phyloP scores from a whole-genome alignment of 2,797 vertebrate species.

The Poecile montanus region DNA sequence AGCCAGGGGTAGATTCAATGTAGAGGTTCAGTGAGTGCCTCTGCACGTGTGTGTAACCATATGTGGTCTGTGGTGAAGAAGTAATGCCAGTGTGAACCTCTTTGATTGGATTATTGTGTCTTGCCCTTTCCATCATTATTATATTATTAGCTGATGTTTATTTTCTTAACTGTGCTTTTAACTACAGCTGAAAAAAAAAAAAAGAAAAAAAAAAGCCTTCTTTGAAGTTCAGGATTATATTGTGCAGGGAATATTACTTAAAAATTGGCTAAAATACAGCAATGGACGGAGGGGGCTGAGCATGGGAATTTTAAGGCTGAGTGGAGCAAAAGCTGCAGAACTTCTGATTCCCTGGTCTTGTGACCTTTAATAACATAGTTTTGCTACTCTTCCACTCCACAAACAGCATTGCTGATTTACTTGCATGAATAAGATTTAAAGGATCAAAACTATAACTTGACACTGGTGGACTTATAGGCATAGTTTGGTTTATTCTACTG shows the following conservation, averaged over 20 bases:
- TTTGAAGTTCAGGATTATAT: slow-evolving; percentile 33
- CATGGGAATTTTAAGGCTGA: background rate
- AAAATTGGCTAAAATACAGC: background rate
- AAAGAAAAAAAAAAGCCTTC: background rate
- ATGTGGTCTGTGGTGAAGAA: background rate
- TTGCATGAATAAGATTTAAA: slow-evolving; percentile 12
- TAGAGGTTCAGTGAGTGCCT: background rate
- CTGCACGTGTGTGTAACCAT: background rate
- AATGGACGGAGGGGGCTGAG: background rate
- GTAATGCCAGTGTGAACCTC: background rate
- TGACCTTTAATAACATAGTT: background rate
- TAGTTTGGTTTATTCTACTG: background rate
- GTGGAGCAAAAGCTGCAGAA: background rate
- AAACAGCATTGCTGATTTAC: background rate
- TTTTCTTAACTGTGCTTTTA: slow-evolving; percentile 38
- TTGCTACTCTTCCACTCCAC: background rate
- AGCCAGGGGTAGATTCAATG: background rate
- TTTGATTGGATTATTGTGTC: background rate
- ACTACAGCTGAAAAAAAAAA: background rate
- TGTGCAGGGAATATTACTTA: slow-evolving; percentile 27
- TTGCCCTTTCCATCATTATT: slow-evolving; percentile 5
- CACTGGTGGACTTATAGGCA: background rate
- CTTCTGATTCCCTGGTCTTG: background rate
- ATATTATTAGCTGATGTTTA: slow-evolving; percentile 16
- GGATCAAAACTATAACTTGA: slow-evolving; percentile 15